phyloP scores from a whole-genome alignment of 2,797 vertebrate genomes.

The Coccyzus lansbergi region DNA sequence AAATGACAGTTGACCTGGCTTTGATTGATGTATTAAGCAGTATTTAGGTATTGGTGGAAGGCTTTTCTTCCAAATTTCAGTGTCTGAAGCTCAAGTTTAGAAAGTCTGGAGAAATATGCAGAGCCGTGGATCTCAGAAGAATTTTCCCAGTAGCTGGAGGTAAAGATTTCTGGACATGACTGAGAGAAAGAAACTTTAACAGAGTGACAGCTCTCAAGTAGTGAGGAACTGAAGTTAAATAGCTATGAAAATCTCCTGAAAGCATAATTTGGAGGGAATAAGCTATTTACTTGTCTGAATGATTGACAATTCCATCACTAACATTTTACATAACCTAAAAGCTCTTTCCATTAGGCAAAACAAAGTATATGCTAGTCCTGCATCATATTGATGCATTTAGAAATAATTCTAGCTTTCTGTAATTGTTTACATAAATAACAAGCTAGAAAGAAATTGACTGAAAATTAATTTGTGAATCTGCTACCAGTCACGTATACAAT shows the following conservation, averaged over 20 bases:
- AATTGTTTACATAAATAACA: constrained; percentile 25
- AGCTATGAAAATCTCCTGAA: constrained; percentile 16
- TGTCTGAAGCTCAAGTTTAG: not conserved
- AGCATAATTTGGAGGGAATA: not conserved
- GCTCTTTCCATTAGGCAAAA: constrained; percentile 53
- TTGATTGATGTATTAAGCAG: not conserved
- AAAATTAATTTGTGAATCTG: constrained; percentile 5
- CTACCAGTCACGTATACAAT: not conserved
- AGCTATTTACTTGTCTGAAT: constrained; percentile 37
- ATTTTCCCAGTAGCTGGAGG: not conserved
- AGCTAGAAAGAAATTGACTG: constrained; percentile 18
- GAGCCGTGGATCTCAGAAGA: not conserved
- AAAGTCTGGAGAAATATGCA: not conserved
- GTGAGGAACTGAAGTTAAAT: not conserved
- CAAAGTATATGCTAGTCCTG: not conserved
- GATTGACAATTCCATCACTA: constrained; percentile 45
- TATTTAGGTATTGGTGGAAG: not conserved
- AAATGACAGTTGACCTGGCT: not conserved
- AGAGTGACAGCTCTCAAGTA: not conserved
- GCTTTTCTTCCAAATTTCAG: not conserved
- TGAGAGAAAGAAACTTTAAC: not conserved
- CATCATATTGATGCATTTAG: constrained; percentile 27
- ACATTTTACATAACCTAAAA: constrained; percentile 28
- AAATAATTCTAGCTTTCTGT: constrained; percentile 39
- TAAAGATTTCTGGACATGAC: not conserved